Conservation (phyloP, 2,797 vertebrate genomes). For the Cuniculus paca region DNA sequence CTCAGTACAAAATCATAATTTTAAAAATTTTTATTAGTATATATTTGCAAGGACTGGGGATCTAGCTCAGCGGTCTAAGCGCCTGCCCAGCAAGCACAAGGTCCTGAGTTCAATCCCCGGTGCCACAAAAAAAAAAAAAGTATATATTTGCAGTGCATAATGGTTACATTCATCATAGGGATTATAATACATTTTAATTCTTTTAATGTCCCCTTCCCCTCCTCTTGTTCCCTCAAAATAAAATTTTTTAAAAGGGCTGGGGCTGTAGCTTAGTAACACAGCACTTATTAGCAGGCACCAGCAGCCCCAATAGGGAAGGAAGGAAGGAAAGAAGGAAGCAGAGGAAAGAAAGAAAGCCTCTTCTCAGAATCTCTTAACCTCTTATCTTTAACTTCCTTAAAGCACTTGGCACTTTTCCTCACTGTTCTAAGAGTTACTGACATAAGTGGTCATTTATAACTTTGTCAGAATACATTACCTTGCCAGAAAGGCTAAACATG, state of each 20-base stretch:
- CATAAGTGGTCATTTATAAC: background rate
- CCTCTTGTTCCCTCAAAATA: background rate
- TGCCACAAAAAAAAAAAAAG: too few species aligned
- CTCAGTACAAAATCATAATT: background rate
- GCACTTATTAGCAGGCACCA: background rate
- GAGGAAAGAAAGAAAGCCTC: background rate
- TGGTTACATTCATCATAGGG: background rate
- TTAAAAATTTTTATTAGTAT: background rate
- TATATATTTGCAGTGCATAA: background rate
- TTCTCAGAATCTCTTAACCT: background rate
- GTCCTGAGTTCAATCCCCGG: too few species aligned
- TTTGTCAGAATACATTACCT: background rate
- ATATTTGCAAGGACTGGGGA: too few species aligned
- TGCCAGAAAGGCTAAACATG: background rate
- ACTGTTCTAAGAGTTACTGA: background rate
- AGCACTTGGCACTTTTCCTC: background rate
- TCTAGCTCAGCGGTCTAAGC: too few species aligned
- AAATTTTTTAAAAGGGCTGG: background rate
- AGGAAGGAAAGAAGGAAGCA: background rate
- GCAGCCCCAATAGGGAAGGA: background rate
- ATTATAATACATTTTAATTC: background rate
- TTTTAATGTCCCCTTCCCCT: background rate
- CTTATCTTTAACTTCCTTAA: background rate
- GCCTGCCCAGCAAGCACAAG: too few species aligned
- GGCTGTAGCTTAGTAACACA: background rate